Evolutionary conservation across 2,113 vertebrate species (phyloP), one percentile per base, ranked within the genome.

Genomic region (Clarias macrocephalus): DNA sequence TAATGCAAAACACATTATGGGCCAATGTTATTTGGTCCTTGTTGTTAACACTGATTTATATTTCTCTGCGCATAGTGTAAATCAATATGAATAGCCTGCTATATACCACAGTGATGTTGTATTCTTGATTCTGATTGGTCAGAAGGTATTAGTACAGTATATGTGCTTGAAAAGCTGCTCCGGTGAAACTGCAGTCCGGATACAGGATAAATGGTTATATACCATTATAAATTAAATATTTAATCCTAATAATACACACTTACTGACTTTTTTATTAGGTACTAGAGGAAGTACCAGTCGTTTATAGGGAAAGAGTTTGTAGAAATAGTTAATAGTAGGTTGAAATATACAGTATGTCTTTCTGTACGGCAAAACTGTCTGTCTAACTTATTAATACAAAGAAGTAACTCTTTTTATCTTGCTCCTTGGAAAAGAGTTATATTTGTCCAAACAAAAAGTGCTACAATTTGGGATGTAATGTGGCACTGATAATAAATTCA

Each of bases 1-100:
- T 70, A 75, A 60, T 57, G 77, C 19, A 59, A 60, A 60, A 86
- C 70, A 73, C 70, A 81, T 80, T 83, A 86, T 80, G 21, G 60
- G 63, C n/a, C 12, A 56, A 57, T 66, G 48, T 83, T 75, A 73
- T 59, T 76, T 37, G 59, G 59, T 33, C 30, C 11, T 66, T 25
- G 6, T 63, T 65, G 60, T 30, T 56, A 83, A 70, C 5, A 80
- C 60, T 76, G 76, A 57, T 75, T 76, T 75, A 80, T 83, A n/a
- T 37, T 66, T 85, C 57, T 77, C 19, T 84, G 65, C 25, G 30
- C 28, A 23, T 16, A 15, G 16, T 52, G 73, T 62, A 84, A 84
- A 86, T 87, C 76, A 81, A 65, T 75, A 77, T 83, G 23, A 76
- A 76, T 54, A 59, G 23, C 23, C 30, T 57, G 18, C 82, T 19